These are phyloP conservation scores for Empidonax alnorum DNA, from an alignment of 2,113 vertebrate species.

Conservation along the genomic window DNA sequence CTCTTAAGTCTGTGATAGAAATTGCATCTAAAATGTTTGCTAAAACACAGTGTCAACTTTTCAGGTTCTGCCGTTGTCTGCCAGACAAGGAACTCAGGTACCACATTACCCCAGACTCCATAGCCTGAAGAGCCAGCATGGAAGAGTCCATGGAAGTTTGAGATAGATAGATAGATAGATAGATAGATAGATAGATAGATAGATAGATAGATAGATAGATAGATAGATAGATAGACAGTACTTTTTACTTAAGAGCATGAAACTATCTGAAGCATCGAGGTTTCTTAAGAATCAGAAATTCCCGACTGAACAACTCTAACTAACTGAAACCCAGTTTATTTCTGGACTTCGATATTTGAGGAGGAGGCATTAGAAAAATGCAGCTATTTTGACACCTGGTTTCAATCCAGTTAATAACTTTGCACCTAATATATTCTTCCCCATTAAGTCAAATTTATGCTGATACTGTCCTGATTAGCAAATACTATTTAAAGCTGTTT, in stretches of 20 bases:
- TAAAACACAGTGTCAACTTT: not conserved
- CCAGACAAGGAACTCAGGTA: not conserved
- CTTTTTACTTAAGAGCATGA: not conserved
- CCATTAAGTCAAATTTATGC: conserved; percentile 63
- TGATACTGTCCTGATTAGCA: conserved; percentile 51
- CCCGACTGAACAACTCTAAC: not conserved
- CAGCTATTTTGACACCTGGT: conserved; percentile 55
- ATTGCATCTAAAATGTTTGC: not conserved
- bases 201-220: too few relatives aligned
- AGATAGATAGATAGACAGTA: not conserved
- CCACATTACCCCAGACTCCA: not conserved
- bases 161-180: too few relatives aligned
- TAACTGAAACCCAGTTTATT: not conserved
- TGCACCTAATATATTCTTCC: not conserved
- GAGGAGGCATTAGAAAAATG: not conserved
- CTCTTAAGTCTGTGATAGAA: not conserved
- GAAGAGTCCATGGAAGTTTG: not conserved
- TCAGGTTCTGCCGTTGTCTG: not conserved
- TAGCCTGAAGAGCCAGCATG: not conserved
- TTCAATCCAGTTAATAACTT: conserved; percentile 45
- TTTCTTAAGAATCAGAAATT: not conserved
- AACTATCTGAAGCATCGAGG: not conserved
- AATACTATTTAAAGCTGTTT: conserved; percentile 52
- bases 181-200: not conserved
- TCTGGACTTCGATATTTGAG: not conserved